Conservation (phyloP, 2,113 vertebrate genomes). For the Cheilinus undulatus region DNA sequence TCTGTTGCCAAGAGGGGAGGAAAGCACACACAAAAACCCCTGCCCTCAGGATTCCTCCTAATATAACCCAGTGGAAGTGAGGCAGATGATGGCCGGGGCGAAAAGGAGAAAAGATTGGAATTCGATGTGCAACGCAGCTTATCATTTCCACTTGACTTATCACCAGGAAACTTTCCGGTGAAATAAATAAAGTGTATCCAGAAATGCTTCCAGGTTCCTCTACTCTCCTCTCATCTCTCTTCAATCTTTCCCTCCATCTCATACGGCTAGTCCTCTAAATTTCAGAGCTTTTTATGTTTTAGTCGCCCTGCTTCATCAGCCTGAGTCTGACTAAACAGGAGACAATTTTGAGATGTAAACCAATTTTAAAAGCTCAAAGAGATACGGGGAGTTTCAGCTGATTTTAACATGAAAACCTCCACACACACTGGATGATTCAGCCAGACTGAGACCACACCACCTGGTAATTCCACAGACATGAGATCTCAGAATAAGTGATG, state of each 20-base stretch:
- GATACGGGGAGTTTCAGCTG: too few relatives aligned
- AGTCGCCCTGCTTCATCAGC: constrained; percentile 38
- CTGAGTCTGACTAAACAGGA: constrained; percentile 70
- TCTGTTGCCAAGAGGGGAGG: constrained; percentile 46
- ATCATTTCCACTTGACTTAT: constrained; percentile 82
- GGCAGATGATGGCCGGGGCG: constrained; percentile 51
- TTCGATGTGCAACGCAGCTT: constrained; percentile 78
- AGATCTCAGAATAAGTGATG: too few relatives aligned
- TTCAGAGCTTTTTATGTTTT: constrained; percentile 43
- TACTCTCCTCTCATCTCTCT: constrained; percentile 8
- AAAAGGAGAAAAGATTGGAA: constrained; percentile 61
- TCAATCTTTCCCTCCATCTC: constrained; percentile 31
- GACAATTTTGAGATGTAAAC: too few relatives aligned
- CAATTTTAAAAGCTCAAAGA: too few relatives aligned
- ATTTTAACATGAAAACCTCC: too few relatives aligned
- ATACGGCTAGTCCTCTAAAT: constrained; percentile 33
- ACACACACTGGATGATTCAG: too few relatives aligned
- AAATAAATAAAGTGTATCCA: constrained; percentile 67
- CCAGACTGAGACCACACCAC: too few relatives aligned
- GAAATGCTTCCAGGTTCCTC: constrained; percentile 60
- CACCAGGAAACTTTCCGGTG: constrained; percentile 76
- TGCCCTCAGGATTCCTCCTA: constrained; percentile 32
- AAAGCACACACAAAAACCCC: not conserved
- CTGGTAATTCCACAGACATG: too few relatives aligned
- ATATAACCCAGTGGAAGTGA: constrained; percentile 66